phyloP scores from a whole-genome alignment of 92 coral and sea anemone genomes.

The Epizoanthus stellaris region DNA sequence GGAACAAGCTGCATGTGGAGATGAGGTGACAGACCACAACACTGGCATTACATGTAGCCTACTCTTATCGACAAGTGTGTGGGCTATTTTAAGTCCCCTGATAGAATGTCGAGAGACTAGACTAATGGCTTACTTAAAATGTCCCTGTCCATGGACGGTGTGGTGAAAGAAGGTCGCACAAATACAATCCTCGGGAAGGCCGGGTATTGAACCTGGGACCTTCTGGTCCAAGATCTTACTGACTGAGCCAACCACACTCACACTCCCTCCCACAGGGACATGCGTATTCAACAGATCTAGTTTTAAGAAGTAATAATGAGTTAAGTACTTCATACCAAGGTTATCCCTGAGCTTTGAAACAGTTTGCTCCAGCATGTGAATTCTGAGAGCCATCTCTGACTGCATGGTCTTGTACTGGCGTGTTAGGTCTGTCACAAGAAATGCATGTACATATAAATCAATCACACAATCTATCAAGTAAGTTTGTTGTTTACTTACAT shows the following conservation, averaged over 20 bases:
- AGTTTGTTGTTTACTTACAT: background rate
- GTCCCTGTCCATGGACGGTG: too few species aligned
- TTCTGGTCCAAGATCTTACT: too few species aligned
- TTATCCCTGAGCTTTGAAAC: constrained; percentile 87
- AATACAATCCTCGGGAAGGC: background rate
- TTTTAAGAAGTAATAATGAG: background rate
- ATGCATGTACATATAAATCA: background rate
- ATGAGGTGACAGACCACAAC: too few species aligned
- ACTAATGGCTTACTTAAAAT: too few species aligned
- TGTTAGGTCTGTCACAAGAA: constrained; percentile 76
- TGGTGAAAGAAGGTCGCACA: too few species aligned
- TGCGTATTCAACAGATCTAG: background rate
- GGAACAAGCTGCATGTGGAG: too few species aligned
- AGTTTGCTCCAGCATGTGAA: constrained; percentile 97
- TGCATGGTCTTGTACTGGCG: constrained; percentile 99
- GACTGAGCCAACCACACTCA: too few species aligned
- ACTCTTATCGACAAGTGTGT: too few species aligned
- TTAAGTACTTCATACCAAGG: constrained; percentile 76
- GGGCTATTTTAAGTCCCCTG: too few species aligned
- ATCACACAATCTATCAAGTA: background rate
- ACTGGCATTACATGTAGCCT: too few species aligned
- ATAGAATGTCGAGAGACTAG: too few species aligned
- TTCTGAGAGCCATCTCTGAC: constrained; percentile 96
- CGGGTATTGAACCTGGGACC: too few species aligned
- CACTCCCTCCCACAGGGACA: background rate